Conservation (phyloP, 2,888 invertebrate genomes). For the Spisula solida region DNA sequence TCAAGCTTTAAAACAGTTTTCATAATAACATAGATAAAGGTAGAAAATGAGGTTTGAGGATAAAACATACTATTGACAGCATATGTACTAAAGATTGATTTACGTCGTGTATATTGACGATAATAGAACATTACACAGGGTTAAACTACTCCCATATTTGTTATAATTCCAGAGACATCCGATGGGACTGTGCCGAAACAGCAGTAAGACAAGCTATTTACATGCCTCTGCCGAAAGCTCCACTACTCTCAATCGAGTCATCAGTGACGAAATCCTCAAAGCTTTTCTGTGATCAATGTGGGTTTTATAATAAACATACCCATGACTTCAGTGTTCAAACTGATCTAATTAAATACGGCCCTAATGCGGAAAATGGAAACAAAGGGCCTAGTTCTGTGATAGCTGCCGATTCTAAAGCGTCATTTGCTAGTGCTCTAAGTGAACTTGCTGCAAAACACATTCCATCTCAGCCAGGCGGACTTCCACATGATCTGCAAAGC, state of each 20-base stretch:
- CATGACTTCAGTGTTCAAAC: slow-evolving; percentile 63
- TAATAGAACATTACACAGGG: no score
- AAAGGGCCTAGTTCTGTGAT: slow-evolving; percentile 38
- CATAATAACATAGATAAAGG: no score
- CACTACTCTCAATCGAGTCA: background rate
- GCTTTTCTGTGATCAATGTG: slow-evolving; percentile 69
- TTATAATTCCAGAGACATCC: slow-evolving; percentile 67
- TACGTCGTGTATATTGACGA: no score
- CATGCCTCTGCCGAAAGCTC: slow-evolving; percentile 67
- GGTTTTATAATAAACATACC: slow-evolving; percentile 62
- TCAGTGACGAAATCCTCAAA: slow-evolving; percentile 31
- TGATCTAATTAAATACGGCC: slow-evolving; percentile 27
- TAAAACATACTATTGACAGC: no score
- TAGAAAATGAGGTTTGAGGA: no score
- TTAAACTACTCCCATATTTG: no score
- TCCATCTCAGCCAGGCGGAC: background rate
- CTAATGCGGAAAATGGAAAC: background rate
- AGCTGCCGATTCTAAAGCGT: slow-evolving; percentile 36
- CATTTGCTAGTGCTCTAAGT: slow-evolving; percentile 47
- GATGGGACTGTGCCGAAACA: slow-evolving; percentile 75
- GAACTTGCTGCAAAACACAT: slow-evolving; percentile 52
- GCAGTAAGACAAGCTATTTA: slow-evolving; percentile 71
- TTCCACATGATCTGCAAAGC: background rate
- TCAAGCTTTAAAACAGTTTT: no score
- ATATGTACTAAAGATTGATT: no score